These are phyloP conservation scores for Tylochromis polylepis DNA, from an alignment of 2,113 vertebrate genomes.

Conservation along the genomic window DNA sequence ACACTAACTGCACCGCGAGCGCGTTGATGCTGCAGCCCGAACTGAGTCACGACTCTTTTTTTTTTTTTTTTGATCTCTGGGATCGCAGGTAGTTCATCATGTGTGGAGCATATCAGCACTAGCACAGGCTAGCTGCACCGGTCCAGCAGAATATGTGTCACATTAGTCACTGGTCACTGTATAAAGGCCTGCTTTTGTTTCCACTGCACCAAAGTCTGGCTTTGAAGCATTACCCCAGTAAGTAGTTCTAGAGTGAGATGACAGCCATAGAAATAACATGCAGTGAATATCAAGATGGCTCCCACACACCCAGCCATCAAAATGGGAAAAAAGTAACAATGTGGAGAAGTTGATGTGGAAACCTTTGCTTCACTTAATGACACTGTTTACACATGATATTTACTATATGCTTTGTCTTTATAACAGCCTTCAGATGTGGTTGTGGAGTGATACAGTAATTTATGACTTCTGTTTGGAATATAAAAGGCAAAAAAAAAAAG, in stretches of 20 bases:
- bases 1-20: not conserved
- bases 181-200: not conserved
- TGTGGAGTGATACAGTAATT: not conserved
- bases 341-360: not conserved
- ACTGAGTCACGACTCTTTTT: constrained; percentile 43
- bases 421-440: not conserved
- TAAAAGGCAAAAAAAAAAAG: not conserved
- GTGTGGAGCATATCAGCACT: constrained; percentile 7
- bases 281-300: constrained; percentile 51
- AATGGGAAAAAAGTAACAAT: not conserved
- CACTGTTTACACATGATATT: not conserved
- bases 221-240: not conserved
- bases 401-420: not conserved
- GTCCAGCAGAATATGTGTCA: constrained; percentile 23
- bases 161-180: constrained; percentile 14
- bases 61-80: constrained; percentile 18
- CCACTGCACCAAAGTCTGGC: not conserved
- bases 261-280: constrained; percentile 19
- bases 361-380: not conserved
- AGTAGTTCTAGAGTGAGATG: constrained; percentile 13
- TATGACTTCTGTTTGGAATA: not conserved
- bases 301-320: not conserved
- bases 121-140: not conserved
- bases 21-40: not conserved
- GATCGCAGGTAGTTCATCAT: constrained; percentile 45